Conservation (phyloP, 2,888 invertebrate genomes). For the Alentia gelatinosa region DNA sequence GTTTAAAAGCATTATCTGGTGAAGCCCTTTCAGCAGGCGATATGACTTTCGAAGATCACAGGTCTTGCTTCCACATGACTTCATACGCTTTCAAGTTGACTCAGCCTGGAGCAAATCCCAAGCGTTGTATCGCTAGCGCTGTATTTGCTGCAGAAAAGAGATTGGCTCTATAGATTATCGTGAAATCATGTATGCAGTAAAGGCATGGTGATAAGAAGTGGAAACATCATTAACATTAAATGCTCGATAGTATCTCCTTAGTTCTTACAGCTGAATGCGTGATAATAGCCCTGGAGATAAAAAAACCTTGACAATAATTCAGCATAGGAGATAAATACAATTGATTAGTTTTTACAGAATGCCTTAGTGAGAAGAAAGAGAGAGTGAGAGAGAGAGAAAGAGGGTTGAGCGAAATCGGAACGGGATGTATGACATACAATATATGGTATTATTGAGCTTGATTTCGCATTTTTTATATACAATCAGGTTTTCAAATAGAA, state of each 20-base stretch:
- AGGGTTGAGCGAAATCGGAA: no score
- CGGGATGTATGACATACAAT: no score
- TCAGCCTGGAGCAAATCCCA: neutral
- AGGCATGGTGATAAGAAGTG: neutral
- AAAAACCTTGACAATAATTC: no score
- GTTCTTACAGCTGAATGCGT: neutral
- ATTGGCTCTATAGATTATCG: neutral
- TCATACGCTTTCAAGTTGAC: neutral
- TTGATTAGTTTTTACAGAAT: no score
- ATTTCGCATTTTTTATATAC: no score
- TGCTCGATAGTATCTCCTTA: neutral
- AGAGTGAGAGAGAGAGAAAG: no score
- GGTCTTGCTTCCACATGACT: neutral
- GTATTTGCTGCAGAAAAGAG: neutral
- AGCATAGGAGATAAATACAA: no score
- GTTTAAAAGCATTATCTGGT: conserved; percentile 15
- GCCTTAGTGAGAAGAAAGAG: no score
- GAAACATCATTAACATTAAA: neutral
- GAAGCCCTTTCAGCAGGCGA: neutral
- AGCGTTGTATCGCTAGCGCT: neutral
- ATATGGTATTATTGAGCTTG: no score
- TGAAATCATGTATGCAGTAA: neutral
- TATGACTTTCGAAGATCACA: conserved; percentile 19
- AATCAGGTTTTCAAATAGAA: no score
- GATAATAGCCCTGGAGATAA: neutral